Evolutionary conservation across 1,140 invertebrate genomes (phyloP).

Genomic region (Agraylea sexmaculata): DNA sequence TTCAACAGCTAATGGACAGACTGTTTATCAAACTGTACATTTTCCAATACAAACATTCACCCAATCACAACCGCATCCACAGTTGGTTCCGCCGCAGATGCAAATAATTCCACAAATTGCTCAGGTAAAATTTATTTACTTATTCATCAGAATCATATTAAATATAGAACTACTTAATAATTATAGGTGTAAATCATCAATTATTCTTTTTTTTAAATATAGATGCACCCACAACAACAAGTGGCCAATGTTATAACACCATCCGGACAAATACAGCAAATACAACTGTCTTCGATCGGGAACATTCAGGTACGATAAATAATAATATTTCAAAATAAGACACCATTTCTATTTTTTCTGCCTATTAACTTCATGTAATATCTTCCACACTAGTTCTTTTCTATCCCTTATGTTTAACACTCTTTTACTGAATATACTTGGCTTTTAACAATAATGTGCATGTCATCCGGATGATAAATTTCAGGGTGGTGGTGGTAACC

Average conservation of each 20-base stretch:
- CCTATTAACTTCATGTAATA: background rate
- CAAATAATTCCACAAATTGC: slow-evolving; percentile 68
- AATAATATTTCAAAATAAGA: too few relatives aligned
- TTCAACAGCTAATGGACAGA: slow-evolving; percentile 78
- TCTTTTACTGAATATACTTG: background rate
- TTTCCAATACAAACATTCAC: slow-evolving; percentile 72
- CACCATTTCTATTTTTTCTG: background rate
- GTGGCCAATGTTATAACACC: slow-evolving; percentile 78
- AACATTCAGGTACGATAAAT: slow-evolving; percentile 42
- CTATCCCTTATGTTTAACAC: background rate
- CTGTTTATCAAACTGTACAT: slow-evolving; percentile 85
- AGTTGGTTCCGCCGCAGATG: slow-evolving; percentile 38
- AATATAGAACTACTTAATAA: background rate
- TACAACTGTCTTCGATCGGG: slow-evolving; percentile 57
- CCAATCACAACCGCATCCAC: slow-evolving; percentile 38
- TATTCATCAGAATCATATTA: background rate
- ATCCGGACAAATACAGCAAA: slow-evolving; percentile 76
- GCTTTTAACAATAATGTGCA: slow-evolving; percentile 5
- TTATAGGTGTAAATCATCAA: background rate
- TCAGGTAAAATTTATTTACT: slow-evolving; percentile 36
- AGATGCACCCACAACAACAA: slow-evolving; percentile 49
- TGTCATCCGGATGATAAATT: slow-evolving; percentile 23
- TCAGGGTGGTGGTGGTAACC: slow-evolving; percentile 27
- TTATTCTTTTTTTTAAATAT: slow-evolving; percentile 16
- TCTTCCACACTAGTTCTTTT: background rate